Conservation (phyloP, 2,888 invertebrate genomes). For the Spilarctia lutea region DNA sequence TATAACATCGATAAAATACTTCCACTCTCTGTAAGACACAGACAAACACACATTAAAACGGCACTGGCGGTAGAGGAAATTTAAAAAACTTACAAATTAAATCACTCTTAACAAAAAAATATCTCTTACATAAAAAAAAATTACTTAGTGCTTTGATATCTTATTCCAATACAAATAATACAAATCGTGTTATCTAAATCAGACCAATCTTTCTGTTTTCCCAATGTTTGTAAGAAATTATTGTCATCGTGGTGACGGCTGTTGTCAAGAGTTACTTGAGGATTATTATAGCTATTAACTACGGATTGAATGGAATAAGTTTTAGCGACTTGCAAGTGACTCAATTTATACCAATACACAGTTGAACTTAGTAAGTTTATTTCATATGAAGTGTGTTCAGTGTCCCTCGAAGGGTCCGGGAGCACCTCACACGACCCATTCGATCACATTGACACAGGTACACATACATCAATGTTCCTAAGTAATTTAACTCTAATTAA, state of each 20-base stretch:
- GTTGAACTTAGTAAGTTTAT: background rate
- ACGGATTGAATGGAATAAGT: background rate
- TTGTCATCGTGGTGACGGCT: background rate
- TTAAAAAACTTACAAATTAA: background rate
- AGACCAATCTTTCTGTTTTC: background rate
- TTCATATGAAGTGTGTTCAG: slow-evolving; percentile 7
- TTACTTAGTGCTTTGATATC: no score
- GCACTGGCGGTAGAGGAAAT: background rate
- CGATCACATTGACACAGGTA: background rate
- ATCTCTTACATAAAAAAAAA: no score
- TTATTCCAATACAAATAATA: no score
- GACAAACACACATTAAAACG: background rate
- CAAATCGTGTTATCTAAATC: background rate
- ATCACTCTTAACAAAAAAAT: background rate
- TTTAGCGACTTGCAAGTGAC: background rate
- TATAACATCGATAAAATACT: background rate
- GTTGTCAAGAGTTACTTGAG: background rate
- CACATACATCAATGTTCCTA: background rate
- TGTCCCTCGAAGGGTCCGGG: background rate
- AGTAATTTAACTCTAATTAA: slow-evolving; percentile 12
- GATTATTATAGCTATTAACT: background rate
- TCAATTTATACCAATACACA: background rate
- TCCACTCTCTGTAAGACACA: background rate
- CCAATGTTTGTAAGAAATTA: background rate
- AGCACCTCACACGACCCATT: background rate